Evolutionary conservation across 2,888 invertebrate genomes (phyloP), one percentile per base, ranked within the genome.

Genomic region (Andrena flavipes): DNA sequence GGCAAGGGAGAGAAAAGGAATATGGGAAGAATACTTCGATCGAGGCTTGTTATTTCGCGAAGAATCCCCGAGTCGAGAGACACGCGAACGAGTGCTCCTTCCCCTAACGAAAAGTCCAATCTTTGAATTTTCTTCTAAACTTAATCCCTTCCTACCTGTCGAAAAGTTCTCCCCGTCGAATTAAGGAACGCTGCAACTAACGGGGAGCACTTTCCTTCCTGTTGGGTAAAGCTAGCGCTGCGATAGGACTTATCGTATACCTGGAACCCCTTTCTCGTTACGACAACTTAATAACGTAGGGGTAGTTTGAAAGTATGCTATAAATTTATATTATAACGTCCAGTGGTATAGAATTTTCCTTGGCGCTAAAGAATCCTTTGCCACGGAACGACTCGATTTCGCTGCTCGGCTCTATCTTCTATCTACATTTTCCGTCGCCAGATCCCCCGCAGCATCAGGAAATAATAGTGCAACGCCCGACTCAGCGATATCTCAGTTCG

Each of bases 1-100:
- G 10, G 26, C 20, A 1, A 8, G 1, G 23, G 10, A 3, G 10
- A 23, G 7, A 26, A 30, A 13, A 8, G 60, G 20, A 42, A 42
- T 42, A 42, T 16, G 4, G 4, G 42, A 42, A 16, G 42, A 13
- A n/a, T 16, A 56, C 56, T 56, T 56, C 56, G 23, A 56, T 16
- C 16, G 23, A 10, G 5, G 33, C 33, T 73, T 35, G 73, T 72
- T 76, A 76, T 76, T 72, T 59, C 72, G 29, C 48, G 10, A 42
- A 16, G 16, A 42, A 42, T 42, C 35, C 29, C 48, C 59, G 33
- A 59, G 59, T 23, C 33, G 33, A 54, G 33, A 26, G 59, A 51
- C 56, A 48, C 60, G 67, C 65, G 30, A 30, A 4, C 10, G 20
- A 56, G 23, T 56, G 20, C 26, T 4, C 56, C 26, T 26, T 54